These are phyloP conservation scores for Podabrus alpinus DNA, from an alignment of 2,888 invertebrate species.

Conservation along the genomic window DNA sequence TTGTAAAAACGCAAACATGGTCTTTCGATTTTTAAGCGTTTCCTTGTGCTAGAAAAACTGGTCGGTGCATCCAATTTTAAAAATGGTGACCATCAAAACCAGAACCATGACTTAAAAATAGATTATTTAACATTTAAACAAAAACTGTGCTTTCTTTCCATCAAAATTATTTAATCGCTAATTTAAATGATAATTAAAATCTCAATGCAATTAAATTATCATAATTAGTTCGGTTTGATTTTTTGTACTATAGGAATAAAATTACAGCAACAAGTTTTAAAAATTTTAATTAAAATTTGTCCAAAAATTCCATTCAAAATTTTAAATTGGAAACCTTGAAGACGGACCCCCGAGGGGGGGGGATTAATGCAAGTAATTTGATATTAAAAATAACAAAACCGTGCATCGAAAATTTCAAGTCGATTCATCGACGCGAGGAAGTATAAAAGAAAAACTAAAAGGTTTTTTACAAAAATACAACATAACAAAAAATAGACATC, in stretches of 20 bases:
- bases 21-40: not conserved
- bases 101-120: not conserved
- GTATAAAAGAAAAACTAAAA: not conserved
- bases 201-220: not conserved
- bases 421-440: not conserved
- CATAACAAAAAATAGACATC: not conserved
- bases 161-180: not conserved
- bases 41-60: not conserved
- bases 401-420: too few species aligned
- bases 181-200: not conserved
- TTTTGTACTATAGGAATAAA: not conserved
- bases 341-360: too few species aligned
- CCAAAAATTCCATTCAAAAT: not conserved
- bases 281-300: not conserved
- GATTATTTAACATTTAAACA: not conserved
- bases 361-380: too few species aligned
- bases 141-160: not conserved
- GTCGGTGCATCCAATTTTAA: not conserved
- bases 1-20: not conserved
- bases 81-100: not conserved
- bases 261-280: not conserved
- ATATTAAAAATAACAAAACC: too few species aligned
- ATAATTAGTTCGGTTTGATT: not conserved
- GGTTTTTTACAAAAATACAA: not conserved
- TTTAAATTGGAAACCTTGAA: too few species aligned